A percentile compares a stretch with the other conserved stretches of the same genome.
These are phyloP conservation scores for Trinorchestia longiramus DNA, from an alignment of 1,140 invertebrate species.

Conservation along the genomic window DNA sequence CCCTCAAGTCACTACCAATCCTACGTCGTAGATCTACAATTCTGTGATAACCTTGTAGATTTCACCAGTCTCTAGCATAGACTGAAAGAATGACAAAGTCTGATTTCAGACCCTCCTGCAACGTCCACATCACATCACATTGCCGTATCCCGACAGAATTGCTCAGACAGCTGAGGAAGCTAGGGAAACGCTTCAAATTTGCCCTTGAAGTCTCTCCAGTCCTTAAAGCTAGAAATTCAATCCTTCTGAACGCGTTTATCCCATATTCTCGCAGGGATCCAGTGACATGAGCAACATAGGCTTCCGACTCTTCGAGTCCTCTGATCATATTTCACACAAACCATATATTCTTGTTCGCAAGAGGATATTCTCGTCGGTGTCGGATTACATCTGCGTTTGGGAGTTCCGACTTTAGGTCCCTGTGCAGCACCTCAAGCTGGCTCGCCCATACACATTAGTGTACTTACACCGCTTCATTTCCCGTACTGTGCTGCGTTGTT, in stretches of 20 bases:
- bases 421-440: no score
- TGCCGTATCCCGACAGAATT: not conserved
- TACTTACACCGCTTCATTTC: no score
- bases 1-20: not conserved
- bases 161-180: not conserved
- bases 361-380: not conserved
- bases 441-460: no score
- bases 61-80: not conserved
- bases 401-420: not conserved
- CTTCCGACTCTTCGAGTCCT: not conserved
- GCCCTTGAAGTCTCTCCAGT: not conserved
- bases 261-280: not conserved
- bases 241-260: not conserved
- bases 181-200: not conserved
- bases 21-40: not conserved
- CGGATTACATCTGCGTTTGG: not conserved
- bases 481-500: no score
- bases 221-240: not conserved
- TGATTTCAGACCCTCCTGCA: not conserved
- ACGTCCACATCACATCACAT: not conserved
- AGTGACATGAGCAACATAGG: not conserved
- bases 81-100: not conserved
- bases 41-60: not conserved
- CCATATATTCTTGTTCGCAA: not conserved
- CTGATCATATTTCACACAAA: not conserved